phyloP scores from a whole-genome alignment of 2,113 vertebrate genomes.

The Oreochromis niloticus region DNA sequence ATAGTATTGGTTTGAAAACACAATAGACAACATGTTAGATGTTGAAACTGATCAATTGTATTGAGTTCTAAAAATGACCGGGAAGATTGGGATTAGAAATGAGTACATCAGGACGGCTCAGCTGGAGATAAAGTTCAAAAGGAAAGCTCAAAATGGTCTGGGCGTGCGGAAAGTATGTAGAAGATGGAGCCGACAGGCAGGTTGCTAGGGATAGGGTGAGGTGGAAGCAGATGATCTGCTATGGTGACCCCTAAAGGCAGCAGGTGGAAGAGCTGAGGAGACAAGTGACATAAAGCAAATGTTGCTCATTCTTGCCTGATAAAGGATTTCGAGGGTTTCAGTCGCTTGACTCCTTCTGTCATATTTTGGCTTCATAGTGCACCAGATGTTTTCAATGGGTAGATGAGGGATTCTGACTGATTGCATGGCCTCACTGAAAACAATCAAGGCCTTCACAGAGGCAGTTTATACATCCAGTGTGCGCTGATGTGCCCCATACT shows the following conservation, averaged over 20 bases:
- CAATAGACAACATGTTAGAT: neutral
- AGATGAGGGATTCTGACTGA: neutral
- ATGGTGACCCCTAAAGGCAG: neutral
- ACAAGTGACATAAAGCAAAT: neutral
- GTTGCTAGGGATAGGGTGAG: neutral
- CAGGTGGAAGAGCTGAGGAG: neutral
- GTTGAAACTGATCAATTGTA: neutral
- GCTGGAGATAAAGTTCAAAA: neutral
- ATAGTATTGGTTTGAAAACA: neutral
- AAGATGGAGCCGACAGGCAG: neutral
- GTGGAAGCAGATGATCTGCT: neutral
- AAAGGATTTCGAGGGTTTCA: neutral
- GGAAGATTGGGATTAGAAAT: neutral
- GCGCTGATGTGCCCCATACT: neutral
- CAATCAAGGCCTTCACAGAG: neutral
- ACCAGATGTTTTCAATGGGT: neutral
- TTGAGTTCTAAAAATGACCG: neutral
- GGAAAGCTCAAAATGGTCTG: neutral
- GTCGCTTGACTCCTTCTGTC: neutral
- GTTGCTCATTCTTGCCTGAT: neutral
- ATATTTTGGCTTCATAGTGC: neutral
- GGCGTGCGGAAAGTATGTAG: rapidly evolving
- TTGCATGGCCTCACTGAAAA: neutral
- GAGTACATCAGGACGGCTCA: neutral
- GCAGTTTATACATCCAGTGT: neutral